Evolutionary conservation across 2,888 invertebrate genomes (phyloP).

Genomic region (Zygothrica quintamaculata): DNA sequence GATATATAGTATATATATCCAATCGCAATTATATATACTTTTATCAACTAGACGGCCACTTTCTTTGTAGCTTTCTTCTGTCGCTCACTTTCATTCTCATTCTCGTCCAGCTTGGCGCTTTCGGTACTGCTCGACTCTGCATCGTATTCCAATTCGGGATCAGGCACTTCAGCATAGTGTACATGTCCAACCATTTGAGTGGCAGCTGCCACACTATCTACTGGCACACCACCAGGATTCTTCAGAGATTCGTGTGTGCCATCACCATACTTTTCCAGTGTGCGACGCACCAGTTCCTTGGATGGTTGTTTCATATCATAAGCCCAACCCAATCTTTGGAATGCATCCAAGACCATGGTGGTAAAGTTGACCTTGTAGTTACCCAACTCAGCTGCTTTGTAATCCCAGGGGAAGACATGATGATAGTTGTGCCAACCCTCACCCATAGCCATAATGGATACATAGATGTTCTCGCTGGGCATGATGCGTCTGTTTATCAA

Average conservation of each 20-base stretch:
- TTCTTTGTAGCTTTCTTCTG: conserved; percentile 69
- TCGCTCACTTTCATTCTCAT: conserved; percentile 75
- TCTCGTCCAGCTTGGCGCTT: conserved; percentile 82
- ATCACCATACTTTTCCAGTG: conserved; percentile 86
- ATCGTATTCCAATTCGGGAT: conserved; percentile 80
- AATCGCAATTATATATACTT: background rate
- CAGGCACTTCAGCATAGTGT: conserved; percentile 82
- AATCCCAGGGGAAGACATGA: conserved; percentile 97
- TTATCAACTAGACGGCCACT: conserved; percentile 29
- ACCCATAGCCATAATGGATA: conserved; percentile 90
- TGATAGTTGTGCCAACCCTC: conserved; percentile 98
- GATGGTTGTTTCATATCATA: conserved; percentile 90
- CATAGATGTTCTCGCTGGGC: conserved; percentile 91
- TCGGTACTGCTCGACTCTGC: conserved; percentile 82
- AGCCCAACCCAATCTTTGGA: conserved; percentile 90
- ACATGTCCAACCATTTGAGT: conserved; percentile 69
- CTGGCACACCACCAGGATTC: conserved; percentile 16
- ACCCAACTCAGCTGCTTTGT: conserved; percentile 95
- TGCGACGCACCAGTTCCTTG: conserved; percentile 86
- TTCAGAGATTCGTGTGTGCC: conserved; percentile 77
- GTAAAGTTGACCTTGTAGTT: conserved; percentile 88
- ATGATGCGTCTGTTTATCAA: conserved; percentile 89
- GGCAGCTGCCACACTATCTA: conserved; percentile 1
- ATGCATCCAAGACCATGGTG: conserved; percentile 88
- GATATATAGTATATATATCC: conserved; percentile 4